Conservation (phyloP, 2,888 invertebrate genomes). For the Chymomyza amoena region DNA sequence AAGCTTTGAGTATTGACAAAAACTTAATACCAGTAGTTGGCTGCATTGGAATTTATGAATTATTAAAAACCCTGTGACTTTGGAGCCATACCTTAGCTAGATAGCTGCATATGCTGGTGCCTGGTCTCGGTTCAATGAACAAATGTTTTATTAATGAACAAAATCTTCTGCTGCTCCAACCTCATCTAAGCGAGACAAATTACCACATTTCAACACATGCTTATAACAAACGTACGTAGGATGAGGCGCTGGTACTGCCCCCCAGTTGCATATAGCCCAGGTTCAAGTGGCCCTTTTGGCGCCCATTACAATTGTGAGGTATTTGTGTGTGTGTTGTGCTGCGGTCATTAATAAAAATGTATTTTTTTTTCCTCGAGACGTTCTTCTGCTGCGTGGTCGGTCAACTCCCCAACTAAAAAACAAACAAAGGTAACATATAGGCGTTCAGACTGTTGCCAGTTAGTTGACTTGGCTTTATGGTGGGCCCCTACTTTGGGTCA, state of each 20-base stretch:
- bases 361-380: slow-evolving; percentile 27
- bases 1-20: slow-evolving; percentile 70
- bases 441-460: slow-evolving; percentile 39
- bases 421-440: slow-evolving; percentile 64
- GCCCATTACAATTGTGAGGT: slow-evolving; percentile 70
- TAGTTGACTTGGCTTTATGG: slow-evolving; percentile 30
- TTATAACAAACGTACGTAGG: slow-evolving; percentile 45
- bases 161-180: slow-evolving; percentile 24
- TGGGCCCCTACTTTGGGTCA: slow-evolving; percentile 61
- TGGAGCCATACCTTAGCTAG: slow-evolving; percentile 11
- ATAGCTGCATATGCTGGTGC: slow-evolving; percentile 1
- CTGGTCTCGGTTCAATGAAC: slow-evolving; percentile 46
- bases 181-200: slow-evolving; percentile 68
- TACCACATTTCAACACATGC: slow-evolving; percentile 72
- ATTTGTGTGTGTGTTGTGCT: slow-evolving; percentile 13
- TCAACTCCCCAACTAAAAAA: slow-evolving; percentile 56
- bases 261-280: slow-evolving; percentile 19
- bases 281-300: slow-evolving; percentile 68
- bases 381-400: slow-evolving; percentile 38
- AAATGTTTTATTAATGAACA: slow-evolving; percentile 75
- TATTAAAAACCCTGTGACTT: slow-evolving; percentile 52
- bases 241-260: slow-evolving; percentile 38
- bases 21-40: slow-evolving; percentile 76
- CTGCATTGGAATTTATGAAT: slow-evolving; percentile 70
- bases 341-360: slow-evolving; percentile 73